Evolutionary conservation across 2,888 invertebrate species (phyloP), one percentile per base, ranked within the genome.

Genomic region (Callyntrura guangdongensis): DNA sequence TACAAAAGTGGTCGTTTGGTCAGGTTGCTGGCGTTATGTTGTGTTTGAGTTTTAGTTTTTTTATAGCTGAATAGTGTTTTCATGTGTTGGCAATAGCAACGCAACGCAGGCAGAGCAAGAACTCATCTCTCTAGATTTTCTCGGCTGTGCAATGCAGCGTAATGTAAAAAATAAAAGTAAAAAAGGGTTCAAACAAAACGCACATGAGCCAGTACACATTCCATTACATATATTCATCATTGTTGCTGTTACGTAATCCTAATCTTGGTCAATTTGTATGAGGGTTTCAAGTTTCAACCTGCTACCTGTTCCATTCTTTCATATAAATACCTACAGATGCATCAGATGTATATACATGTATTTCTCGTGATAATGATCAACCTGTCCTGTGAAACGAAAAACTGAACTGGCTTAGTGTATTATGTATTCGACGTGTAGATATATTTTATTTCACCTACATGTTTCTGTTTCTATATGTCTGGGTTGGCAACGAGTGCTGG

Each of bases 291-390:
- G 22, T 49, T 77, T 49, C 53, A 17, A 22, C 77, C 53, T 77
- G 77, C 53, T 56, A 77, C 77, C 77, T 77, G 77, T 53, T 77
- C 53, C 77, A 77, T 74, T 49, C 67, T 27, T 12, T 64, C 69
- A 69, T 3, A 69, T 17, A 14, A 45, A 69, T 69, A 36, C 45
- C 45, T 14, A 69, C 17, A 45, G 36, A 45, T 5, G 36, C 45
- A 69, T 67, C 3, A 9, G 3, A 36, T 2, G n/a, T n/a, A 67
- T 14, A 27, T 11, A 56, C n/a, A n/a, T 36, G 36, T 36, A 4
- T 36, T 6, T 36, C 2, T 36, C 36, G 36, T 2, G 36, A 36
- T 36, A 36, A 6, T 6, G 36, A 36, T 36, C 36, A 36, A 36
- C 36, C 2, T 36, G 36, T 36, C 36, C 36, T 36, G 6, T 36